Conservation (phyloP, 2,888 invertebrate genomes). For the Drosophila recens region DNA sequence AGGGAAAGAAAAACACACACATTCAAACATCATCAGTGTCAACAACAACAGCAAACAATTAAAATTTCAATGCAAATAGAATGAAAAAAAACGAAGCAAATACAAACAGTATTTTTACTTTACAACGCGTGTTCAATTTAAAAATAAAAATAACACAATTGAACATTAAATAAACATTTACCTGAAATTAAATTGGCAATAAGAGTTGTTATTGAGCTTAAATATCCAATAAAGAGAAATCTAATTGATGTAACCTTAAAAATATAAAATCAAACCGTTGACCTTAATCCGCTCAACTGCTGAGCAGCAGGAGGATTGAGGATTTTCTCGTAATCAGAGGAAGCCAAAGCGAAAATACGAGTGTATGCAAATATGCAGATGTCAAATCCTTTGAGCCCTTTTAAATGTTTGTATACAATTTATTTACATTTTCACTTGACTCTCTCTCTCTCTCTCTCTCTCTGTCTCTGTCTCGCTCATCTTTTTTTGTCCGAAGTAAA, state of each 20-base stretch:
- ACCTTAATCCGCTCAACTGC: conserved; percentile 6
- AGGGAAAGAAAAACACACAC: conserved; percentile 16
- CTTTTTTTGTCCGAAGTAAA: conserved; percentile 11
- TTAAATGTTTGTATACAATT: conserved; percentile 66
- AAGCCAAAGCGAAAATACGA: conserved; percentile 30
- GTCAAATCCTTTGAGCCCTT: conserved; percentile 60
- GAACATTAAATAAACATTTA: conserved; percentile 58
- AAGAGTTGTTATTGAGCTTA: not conserved
- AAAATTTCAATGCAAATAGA: conserved; percentile 56
- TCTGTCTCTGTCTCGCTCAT: not conserved
- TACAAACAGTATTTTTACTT: conserved; percentile 22
- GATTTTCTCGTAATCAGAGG: conserved; percentile 12
- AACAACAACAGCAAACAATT: conserved; percentile 64
- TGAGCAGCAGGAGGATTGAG: conserved; percentile 1
- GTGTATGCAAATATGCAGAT: conserved; percentile 37
- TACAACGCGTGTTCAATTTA: conserved; percentile 35
- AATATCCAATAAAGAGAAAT: not conserved
- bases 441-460: too few relatives aligned
- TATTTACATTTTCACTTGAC: conserved; percentile 54
- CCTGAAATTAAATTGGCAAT: conserved; percentile 35
- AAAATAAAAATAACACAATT: conserved; percentile 55
- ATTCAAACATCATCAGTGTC: conserved; percentile 47
- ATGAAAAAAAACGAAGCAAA: conserved; percentile 29
- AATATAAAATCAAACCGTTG: conserved; percentile 7
- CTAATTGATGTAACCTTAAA: conserved; percentile 6